Conservation (phyloP, 1,140 invertebrate genomes). For the Papilio aristodemus region DNA sequence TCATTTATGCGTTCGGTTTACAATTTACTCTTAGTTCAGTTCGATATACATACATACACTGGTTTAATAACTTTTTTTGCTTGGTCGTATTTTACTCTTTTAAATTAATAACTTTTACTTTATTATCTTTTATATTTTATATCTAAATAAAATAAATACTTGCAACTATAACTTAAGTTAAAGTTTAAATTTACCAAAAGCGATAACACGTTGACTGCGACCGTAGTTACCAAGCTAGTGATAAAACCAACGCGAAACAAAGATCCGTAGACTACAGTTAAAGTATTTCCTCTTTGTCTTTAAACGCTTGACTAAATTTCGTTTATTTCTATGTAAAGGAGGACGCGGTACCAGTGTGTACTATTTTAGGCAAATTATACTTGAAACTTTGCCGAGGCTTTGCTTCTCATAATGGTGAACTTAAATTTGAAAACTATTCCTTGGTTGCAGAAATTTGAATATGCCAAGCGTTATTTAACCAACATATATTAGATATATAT, state of each 20-base stretch:
- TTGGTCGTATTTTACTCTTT: too few relatives aligned
- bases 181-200: not conserved
- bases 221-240: not conserved
- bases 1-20: too few relatives aligned
- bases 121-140: too few relatives aligned
- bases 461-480: not conserved
- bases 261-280: constrained; percentile 17
- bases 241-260: constrained; percentile 12
- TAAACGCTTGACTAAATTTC: constrained; percentile 20
- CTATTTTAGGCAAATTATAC: not conserved
- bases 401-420: constrained; percentile 6
- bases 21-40: too few relatives aligned
- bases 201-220: not conserved
- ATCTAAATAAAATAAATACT: too few relatives aligned
- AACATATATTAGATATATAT: not conserved
- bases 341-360: not conserved
- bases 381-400: not conserved
- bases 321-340: constrained; percentile 17
- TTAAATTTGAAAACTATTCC: constrained; percentile 19
- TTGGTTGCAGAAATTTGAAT: not conserved
- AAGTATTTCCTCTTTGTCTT: constrained; percentile 17
- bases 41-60: too few relatives aligned
- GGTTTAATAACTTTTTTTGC: too few relatives aligned
- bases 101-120: too few relatives aligned
- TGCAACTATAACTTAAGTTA: too few relatives aligned